Evolutionary conservation across 2,888 invertebrate genomes (phyloP).

Genomic region (Phaonia tiefii): DNA sequence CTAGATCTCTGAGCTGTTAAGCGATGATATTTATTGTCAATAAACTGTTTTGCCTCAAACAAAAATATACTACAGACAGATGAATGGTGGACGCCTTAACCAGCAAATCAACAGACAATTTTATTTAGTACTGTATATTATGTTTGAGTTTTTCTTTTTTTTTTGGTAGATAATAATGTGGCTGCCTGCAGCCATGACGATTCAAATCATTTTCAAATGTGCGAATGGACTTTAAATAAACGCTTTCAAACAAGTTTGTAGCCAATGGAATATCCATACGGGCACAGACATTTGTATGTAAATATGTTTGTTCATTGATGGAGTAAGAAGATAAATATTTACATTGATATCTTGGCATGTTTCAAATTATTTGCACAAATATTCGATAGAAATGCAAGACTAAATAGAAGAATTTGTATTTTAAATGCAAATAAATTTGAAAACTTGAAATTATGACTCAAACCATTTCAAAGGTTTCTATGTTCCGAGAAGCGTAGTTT

Average conservation of each 20-base stretch:
- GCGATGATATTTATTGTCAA: too few relatives aligned
- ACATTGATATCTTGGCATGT: constrained; percentile 6
- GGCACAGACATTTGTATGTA: neutral
- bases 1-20: too few relatives aligned
- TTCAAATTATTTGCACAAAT: constrained; percentile 13
- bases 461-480: too few relatives aligned
- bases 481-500: too few relatives aligned
- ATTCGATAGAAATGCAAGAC: neutral
- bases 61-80: too few relatives aligned
- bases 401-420: too few relatives aligned
- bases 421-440: neutral
- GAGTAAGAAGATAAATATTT: constrained; percentile 25
- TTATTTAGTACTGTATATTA: too few relatives aligned
- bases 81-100: too few relatives aligned
- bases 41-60: too few relatives aligned
- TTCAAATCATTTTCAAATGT: neutral
- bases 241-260: neutral
- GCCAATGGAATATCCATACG: too few relatives aligned
- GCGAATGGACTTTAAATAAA: neutral
- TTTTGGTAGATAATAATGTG: neutral
- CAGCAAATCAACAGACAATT: too few relatives aligned
- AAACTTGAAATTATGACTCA: neutral
- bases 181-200: neutral
- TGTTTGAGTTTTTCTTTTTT: too few relatives aligned
- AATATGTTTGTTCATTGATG: neutral